These are phyloP conservation scores for Strix occidentalis DNA, from an alignment of 2,797 vertebrate genomes.

Conservation along the genomic window DNA sequence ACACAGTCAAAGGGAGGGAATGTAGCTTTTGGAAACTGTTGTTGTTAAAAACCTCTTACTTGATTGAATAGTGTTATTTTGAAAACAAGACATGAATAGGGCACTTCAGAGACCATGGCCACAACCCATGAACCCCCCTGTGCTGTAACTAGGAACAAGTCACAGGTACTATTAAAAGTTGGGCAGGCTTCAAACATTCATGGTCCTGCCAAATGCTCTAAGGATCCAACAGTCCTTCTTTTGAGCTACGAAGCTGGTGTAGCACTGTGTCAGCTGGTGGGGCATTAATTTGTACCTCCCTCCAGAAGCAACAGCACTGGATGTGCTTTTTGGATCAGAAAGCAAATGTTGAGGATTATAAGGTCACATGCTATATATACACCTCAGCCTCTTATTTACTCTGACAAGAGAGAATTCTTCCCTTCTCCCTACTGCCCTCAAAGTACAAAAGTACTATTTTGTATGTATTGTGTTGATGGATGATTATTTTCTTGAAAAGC, in stretches of 20 bases:
- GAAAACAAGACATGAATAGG: background rate
- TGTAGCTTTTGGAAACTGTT: constrained; percentile 24
- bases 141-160: background rate
- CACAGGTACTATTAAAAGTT: background rate
- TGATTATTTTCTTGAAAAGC: background rate
- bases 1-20: background rate
- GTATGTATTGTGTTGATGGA: background rate
- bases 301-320: background rate
- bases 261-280: background rate
- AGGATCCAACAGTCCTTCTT: background rate
- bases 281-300: background rate
- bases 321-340: background rate
- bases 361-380: background rate
- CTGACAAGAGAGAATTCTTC: background rate
- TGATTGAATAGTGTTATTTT: background rate
- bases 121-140: background rate
- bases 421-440: background rate
- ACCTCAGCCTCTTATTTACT: background rate
- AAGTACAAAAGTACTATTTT: background rate
- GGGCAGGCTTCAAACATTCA: background rate
- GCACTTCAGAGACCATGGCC: background rate
- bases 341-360: background rate
- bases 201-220: background rate
- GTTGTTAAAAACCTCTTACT: background rate
- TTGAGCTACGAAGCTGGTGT: background rate